Evolutionary conservation across 2,113 vertebrate genomes (phyloP), one percentile per base, ranked within the genome.

Genomic region (Rutilus rutilus): DNA sequence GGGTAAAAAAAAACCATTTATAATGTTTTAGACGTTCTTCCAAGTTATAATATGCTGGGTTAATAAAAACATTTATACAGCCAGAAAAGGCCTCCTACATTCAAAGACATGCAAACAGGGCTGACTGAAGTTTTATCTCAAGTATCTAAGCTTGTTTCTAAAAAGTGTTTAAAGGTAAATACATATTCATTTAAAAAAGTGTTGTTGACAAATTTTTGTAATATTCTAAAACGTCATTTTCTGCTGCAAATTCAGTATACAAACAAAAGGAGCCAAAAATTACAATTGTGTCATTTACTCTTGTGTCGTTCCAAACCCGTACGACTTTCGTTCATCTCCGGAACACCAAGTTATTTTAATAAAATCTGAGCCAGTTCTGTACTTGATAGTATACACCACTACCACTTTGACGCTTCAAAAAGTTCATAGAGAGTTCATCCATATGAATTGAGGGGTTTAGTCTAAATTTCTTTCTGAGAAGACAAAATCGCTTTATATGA

Each of bases 11-110:
- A 64, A n/a, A n/a, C n/a, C n/a, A n/a, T n/a, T n/a, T n/a, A n/a
- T 45, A 64, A 47, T 15, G 1, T 11, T 30, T 27, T 21, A 52
- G 3, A 54, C 4, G 5, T 47, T 81, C 39, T 30, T 25, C 25
- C 59, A 47, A 62, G 36, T 27, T 3, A 65, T 50, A 30, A 47
- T n/a, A 50, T 47, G 15, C n/a, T 57, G 54, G n/a, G 39, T 65
- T 81, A 50, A 65, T 21, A 60, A 81, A 60, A 9, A 59, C 39
- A 64, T 10, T 25, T 21, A 81, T 64, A 65, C 65, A 65, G 21
- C 6, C 12, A 21, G n/a, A 81, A 64, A 81, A 47, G 4, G 39
- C n/a, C 23, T 45, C 71, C 9, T 17, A n/a, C 21, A 36, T 69
- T 69, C 30, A 69, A 67, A 36, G 5, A 52, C 17, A 17, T 52